Percentiles rank a stretch among this genome's conserved stretches.
Conservation (phyloP, 2,888 invertebrate genomes). For the Thalpophila matura region DNA sequence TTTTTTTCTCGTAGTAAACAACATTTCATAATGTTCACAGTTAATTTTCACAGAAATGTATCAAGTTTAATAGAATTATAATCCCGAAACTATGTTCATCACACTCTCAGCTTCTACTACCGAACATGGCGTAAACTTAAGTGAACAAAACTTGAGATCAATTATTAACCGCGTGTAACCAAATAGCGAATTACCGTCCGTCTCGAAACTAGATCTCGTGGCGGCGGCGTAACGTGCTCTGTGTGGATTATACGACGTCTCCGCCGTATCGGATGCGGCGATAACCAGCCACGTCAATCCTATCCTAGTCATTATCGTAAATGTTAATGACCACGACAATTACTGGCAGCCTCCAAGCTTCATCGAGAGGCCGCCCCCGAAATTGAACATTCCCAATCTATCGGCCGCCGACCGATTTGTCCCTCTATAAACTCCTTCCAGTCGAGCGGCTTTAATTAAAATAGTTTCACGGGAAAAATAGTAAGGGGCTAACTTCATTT, state of each 20-base stretch:
- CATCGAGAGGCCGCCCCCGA: constrained; percentile 77
- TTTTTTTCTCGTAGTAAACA: not conserved
- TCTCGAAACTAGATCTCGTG: constrained; percentile 43
- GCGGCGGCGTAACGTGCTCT: constrained; percentile 67
- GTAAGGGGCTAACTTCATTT: constrained; percentile 76
- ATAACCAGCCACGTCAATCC: constrained; percentile 84
- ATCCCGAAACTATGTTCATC: constrained; percentile 29
- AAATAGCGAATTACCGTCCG: constrained; percentile 62
- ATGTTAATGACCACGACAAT: constrained; percentile 89
- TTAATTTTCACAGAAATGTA: not conserved
- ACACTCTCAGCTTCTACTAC: not conserved
- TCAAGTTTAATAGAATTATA: constrained; percentile 20
- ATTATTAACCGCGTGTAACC: constrained; percentile 66
- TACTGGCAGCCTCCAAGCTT: constrained; percentile 80
- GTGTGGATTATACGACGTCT: constrained; percentile 70
- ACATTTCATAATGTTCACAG: not conserved
- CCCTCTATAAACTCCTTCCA: constrained; percentile 85
- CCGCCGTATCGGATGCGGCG: constrained; percentile 75
- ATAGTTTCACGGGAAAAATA: constrained; percentile 86
- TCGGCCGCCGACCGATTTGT: constrained; percentile 79
- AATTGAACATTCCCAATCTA: constrained; percentile 86
- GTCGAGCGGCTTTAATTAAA: constrained; percentile 85
- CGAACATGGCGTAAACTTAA: constrained; percentile 24
- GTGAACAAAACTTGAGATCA: constrained; percentile 61
- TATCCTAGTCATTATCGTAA: constrained; percentile 87